Evolutionary conservation across 2,888 invertebrate species (phyloP).

Genomic region (Willowsia nigromaculata): DNA sequence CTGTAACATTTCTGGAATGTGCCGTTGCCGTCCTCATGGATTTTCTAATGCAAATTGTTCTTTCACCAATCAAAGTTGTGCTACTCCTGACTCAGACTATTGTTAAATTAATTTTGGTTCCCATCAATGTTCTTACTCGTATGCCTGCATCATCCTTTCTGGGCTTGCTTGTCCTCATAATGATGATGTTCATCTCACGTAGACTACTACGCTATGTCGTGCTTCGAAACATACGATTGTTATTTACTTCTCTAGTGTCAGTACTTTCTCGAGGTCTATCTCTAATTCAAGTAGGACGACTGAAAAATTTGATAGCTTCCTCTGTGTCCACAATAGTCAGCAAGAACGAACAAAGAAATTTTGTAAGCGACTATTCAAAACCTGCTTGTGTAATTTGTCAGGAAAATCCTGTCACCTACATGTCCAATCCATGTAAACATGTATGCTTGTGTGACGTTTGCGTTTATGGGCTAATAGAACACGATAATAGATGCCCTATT

Average conservation of each 20-base stretch:
- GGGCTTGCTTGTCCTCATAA: slow-evolving; percentile 62
- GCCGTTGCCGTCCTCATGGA: slow-evolving; percentile 27
- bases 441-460: slow-evolving; percentile 76
- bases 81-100: not conserved
- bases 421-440: slow-evolving; percentile 77
- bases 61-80: slow-evolving; percentile 69
- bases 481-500: slow-evolving; percentile 77
- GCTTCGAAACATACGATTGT: not conserved
- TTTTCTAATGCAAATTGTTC: slow-evolving; percentile 61
- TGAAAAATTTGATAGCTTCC: slow-evolving; percentile 12
- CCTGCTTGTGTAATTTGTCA: slow-evolving; percentile 76
- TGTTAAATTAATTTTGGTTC: slow-evolving; percentile 8
- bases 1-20: not conserved
- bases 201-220: slow-evolving; percentile 37
- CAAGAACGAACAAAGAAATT: not conserved
- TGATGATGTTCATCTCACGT: slow-evolving; percentile 17
- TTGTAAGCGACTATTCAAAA: slow-evolving; percentile 18
- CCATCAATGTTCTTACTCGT: slow-evolving; percentile 5
- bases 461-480: slow-evolving; percentile 65
- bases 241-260: not conserved
- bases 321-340: slow-evolving; percentile 21
- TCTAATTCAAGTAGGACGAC: not conserved
- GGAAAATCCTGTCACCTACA: slow-evolving; percentile 70
- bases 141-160: slow-evolving; percentile 60
- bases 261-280: not conserved